Evolutionary conservation across 2,888 invertebrate genomes (phyloP), one percentile per base, ranked within the genome.

Genomic region (Timema podura): DNA sequence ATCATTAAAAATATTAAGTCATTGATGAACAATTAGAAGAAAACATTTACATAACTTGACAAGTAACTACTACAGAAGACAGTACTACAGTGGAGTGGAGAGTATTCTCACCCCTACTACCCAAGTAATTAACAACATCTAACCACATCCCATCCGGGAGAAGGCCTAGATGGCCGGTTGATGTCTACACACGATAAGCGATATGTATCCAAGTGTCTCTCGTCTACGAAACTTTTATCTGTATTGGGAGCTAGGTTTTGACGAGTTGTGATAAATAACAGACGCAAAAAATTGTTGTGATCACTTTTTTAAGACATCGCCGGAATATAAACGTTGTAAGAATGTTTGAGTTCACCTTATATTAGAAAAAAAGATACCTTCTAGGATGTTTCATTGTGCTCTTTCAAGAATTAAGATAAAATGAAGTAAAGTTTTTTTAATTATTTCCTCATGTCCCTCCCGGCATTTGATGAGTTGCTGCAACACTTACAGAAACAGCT

Each of bases 281-380:
- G 30, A 54, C n/a, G 2, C 2, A 54, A 16, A 54, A 54, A 54
- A 16, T 6, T 54, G 16, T 54, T 54, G 54, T 11, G 6, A 1
- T 54, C 11, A 16, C 54, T 54, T 54, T 54, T n/a, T 54, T 54
- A 54, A 54, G 54, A 11, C 6, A 54, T 54, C 54, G 54, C n/a
- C 54, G 54, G 16, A 54, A 10, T 15, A 13, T 8, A 54, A 54
- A 54, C 54, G 54, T 11, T 7, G 16, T 54, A 54, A 16, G 54
- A 7, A 54, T 15, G 2, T 54, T 8, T 54, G 6, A 6, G 10
- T 11, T n/a, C 13, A 54, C 16, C n/a, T 13, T 54, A 15, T 54
- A 2, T 8, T 54, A 54, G 54, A 54, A 6, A 54, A 54, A 54
- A 54, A 54, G 54, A 11, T 54, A 16, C 13, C n/a, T 54, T n/a